A percentile compares a stretch with the other conserved stretches of the same genome.
Conservation (phyloP, 37 sponge, comb jelly and placozoan genomes). For the Chondrilla cf. caribensis region DNA sequence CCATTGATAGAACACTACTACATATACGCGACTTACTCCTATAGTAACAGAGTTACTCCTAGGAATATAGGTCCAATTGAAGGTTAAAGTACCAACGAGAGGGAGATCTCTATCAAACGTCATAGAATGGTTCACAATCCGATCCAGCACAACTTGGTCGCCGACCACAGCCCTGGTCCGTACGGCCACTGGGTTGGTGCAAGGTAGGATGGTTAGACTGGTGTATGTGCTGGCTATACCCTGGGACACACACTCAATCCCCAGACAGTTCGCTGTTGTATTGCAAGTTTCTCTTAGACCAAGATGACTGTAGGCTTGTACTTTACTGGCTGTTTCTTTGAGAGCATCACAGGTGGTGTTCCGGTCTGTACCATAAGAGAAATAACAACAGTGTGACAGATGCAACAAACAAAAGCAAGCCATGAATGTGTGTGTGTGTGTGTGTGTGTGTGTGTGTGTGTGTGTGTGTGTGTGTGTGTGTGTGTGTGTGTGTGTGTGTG, state of each 20-base stretch:
- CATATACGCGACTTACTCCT: conserved; percentile 9
- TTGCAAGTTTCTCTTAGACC: not conserved
- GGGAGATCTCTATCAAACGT: not conserved
- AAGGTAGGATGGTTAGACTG: not conserved
- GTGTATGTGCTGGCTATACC: not conserved
- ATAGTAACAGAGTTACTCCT: not conserved
- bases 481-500: too few species aligned
- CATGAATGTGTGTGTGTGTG: too few species aligned
- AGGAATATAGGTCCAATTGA: not conserved
- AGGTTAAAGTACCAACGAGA: not conserved
- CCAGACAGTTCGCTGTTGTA: not conserved
- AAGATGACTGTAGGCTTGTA: not conserved
- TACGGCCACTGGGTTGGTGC: not conserved
- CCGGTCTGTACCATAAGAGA: too few species aligned
- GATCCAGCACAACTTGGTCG: not conserved
- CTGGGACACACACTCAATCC: not conserved
- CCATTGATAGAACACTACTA: too few species aligned
- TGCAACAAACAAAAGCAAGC: too few species aligned
- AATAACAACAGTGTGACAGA: too few species aligned
- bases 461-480: too few species aligned
- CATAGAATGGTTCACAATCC: not conserved
- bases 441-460: too few species aligned
- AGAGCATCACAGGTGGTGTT: conserved; percentile 11
- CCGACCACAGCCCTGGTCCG: too few species aligned
- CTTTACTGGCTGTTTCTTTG: not conserved